Base-by-base conservation (phyloP, 2,888 invertebrate species). In the Tubiluchus corallicola region DNA sequence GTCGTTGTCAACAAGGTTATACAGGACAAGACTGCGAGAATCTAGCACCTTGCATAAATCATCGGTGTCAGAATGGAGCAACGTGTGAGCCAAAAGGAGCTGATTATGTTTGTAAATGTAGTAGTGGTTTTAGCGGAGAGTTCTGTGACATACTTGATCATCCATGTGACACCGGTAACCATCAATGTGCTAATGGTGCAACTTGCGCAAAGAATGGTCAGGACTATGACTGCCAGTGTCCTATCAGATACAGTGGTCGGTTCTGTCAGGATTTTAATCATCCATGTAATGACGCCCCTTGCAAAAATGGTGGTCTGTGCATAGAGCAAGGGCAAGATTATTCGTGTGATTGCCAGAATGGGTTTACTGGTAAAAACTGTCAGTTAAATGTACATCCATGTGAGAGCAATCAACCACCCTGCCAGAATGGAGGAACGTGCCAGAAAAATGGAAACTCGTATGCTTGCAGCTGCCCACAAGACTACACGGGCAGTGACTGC, bases 1-100 rank as follows among this genome's bases (percentile, higher is more conserved):
- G 87, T 60, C 9, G 9, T n/a, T 29, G 29, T n/a, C 29, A 9
- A n/a, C 29, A 29, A n/a, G 9, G n/a, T n/a, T 9, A 9, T 9
- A 29, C 29, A 9, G 29, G 29, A 9, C 29, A n/a, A 9, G n/a
- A 9, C 9, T 29, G 29, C 29, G 29, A 29, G 9, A 29, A 9
- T 9, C 9, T 29, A 9, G 9, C n/a, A 9, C 9, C 29, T 9
- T 29, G 29, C 29, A n/a, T n/a, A 9, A n/a, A 9, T 9, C 9
- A 29, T 29, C 29, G 9, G 29, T 29, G 29, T n/a, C 29, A 29
- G n/a, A 9, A 29, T 29, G 29, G 29, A 9, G 29, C 9, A 9
- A 9, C 9, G 9, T 29, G 29, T n/a, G n/a, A 9, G 29, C 29
- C 9, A n/a, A 9, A 9, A 9, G 29, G 29, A n/a, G 29, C 29